Evolutionary conservation across 2,797 vertebrate genomes (phyloP), one percentile per base, ranked within the genome.

Genomic region (Gymnocypris eckloni): DNA sequence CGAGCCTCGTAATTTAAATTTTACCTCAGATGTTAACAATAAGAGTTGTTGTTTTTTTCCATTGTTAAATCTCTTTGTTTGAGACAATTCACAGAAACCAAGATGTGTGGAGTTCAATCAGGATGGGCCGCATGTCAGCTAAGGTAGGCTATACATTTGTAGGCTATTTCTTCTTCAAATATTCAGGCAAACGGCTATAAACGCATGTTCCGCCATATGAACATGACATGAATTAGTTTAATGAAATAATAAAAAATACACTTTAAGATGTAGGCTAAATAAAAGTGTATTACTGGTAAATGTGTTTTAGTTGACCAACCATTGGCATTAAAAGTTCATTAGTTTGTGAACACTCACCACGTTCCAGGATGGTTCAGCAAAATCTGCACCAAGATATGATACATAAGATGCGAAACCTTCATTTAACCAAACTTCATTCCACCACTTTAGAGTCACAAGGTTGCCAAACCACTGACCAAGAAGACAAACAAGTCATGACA

Each of bases 341-440:
- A 54, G 4, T 20, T 52, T 15, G 59, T 64, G 2, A 48, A 37
- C 48, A 85, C 78, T 82, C 12, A 85, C 86, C 71, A 87, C 48
- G n/a, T 87, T 78, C 86, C 83, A 85, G 22, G 0, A 0, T 0
- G 81, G 56, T 61, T 99, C 97, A 0, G 93, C 97, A 0, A 66
- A 0, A 25, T 97, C 0, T 0, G 97, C 97, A 0, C 98, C 98
- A 70, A 98, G 93, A 86, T 97, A 98, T 76, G 98, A 95, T 64
- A 98, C 97, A 0, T 98, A 99, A 1, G 97, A 96, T 2, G 98
- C 97, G 2, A 99, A 99, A 75, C 98, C 98, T 91, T 99, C 98
- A 0, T 98, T 99, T 86, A 99, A 93, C 98, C 98, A 99, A 89
- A 99, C 89, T 90, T 99, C 97, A 0, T 98, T 99, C 98, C 98